Evolutionary conservation across 1,140 invertebrate genomes (phyloP), one percentile per base, ranked within the genome.

Genomic region (Drosophila jambulina): DNA sequence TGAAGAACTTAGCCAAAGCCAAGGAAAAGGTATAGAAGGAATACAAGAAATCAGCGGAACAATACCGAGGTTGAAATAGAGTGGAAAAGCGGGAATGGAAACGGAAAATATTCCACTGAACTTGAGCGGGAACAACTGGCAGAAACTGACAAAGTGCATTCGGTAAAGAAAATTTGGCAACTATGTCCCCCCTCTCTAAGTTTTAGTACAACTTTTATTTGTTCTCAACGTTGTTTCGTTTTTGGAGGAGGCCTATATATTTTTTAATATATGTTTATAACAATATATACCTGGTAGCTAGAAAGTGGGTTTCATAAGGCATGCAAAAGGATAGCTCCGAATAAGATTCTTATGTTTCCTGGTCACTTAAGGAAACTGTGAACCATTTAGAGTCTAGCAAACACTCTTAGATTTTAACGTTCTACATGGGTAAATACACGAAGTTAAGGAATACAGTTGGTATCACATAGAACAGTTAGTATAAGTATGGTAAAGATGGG

Each of bases 121-220:
- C 71, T 67, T 70, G 67, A 72, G 62, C 58, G 72, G 77, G 48
- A 69, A 85, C 60, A 82, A 86, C 61, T 78, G 78, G 60, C 76
- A 83, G 76, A 86, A 86, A 77, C 80, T 83, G 80, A 90, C 80
- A 87, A 88, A 87, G 80, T 80, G 85, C 59, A 88, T 68, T 81
- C 78, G 59, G 25, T 48, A 51, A 59, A 75, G 56, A 49, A 60
- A 45, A 60, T 59, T 69, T 23, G 71, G 36, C 32, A 45, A 40
- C 34, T 53, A 43, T 75, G 57, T 75, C 58, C 42, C 63, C 29
- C 42, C 42, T 53, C 25, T 59, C 25, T 25, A 42, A 51, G 17
- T 61, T 23, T 13, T 10, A n/a, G 19, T 59, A 43, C 12, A 48
- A 23, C 5, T 59, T 76, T 17, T 61, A 13, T 12, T 56, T 40